Evolutionary conservation across 2,797 vertebrate genomes (phyloP), one percentile per base, ranked within the genome.

Genomic region (Tokudaia muenninki): DNA sequence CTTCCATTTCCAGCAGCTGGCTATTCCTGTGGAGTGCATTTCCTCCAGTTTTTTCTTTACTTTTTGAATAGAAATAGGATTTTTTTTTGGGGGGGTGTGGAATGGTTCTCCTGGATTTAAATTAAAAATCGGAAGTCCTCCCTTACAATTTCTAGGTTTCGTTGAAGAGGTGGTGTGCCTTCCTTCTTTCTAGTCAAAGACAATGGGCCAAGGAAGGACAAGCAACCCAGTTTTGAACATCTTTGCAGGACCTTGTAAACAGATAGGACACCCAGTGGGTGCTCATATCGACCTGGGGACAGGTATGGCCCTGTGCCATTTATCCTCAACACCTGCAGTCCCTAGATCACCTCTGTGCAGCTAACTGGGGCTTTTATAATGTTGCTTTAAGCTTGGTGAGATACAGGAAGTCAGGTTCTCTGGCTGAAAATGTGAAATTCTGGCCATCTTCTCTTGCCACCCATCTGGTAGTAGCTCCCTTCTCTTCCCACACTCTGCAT

Each of bases 51-150:
- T 91, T 24, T 29, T 44, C 34, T 13, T 96, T 37, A 47, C 74
- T 93, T 92, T 92, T 84, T 91, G 61, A 90, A 34, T 57, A 31
- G 31, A 91, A 90, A 79, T 86, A 70, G 17, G 50, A 92, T 70
- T 19, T 6, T 78, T 75, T 41, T 41, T n/a, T n/a, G n/a, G n/a
- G n/a, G n/a, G n/a, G 41, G 81, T 67, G 77, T 77, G 80, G 50
- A 82, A 63, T 22, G 37, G 67, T 86, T 59, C 77, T 86, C 52
- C 10, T 78, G 47, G 80, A 34, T 75, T 94, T 87, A 84, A 87
- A 92, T 80, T 80, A 59, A 5, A 55, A 65, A 19, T 11, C 67
- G 24, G 47, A 92, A 91, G 95, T 81, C 41, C 26, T 57, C 61
- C 44, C 44, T 37, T 37, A 63, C 31, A 59, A 10, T 55, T 92